phyloP scores from a whole-genome alignment of 2,797 vertebrate species.

The Spinus pinus region DNA sequence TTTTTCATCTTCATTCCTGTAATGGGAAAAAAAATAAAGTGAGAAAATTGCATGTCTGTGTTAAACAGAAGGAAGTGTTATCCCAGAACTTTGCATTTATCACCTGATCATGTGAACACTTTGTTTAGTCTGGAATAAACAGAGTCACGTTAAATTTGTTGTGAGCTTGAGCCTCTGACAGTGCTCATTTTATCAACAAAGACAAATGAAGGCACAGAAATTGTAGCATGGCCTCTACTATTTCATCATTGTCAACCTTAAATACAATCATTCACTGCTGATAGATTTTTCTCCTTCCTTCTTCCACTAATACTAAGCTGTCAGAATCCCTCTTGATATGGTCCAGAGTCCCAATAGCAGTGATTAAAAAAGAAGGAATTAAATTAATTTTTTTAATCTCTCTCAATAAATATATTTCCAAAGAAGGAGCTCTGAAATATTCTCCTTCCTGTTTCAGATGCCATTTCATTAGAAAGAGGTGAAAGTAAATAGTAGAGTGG shows the following conservation, averaged over 20 bases:
- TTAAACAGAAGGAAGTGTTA: not conserved
- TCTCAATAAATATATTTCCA: not conserved
- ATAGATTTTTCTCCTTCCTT: conserved; percentile 11
- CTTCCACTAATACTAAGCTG: not conserved
- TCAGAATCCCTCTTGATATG: conserved; percentile 1
- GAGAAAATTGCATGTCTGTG: not conserved
- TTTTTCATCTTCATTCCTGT: not conserved
- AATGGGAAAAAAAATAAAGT: not conserved
- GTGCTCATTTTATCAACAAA: conserved; percentile 77
- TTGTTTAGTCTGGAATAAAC: conserved; percentile 60
- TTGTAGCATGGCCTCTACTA: conserved; percentile 46
- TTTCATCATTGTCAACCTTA: conserved; percentile 78
- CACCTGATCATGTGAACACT: conserved; percentile 40
- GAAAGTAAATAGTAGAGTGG: not conserved
- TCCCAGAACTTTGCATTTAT: conserved; percentile 27
- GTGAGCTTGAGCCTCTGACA: conserved; percentile 68
- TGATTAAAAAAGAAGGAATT: not conserved
- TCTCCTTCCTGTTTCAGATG: not conserved
- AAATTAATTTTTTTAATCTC: conserved; percentile 19
- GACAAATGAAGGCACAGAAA: conserved; percentile 78
- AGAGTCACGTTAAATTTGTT: conserved; percentile 65
- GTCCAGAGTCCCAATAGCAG: not conserved
- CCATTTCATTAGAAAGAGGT: not conserved
- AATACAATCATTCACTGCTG: conserved; percentile 79
- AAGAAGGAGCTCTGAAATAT: not conserved